These are phyloP conservation scores for Ectobius pallidus DNA, from an alignment of 2,888 invertebrate genomes.

Conservation along the genomic window DNA sequence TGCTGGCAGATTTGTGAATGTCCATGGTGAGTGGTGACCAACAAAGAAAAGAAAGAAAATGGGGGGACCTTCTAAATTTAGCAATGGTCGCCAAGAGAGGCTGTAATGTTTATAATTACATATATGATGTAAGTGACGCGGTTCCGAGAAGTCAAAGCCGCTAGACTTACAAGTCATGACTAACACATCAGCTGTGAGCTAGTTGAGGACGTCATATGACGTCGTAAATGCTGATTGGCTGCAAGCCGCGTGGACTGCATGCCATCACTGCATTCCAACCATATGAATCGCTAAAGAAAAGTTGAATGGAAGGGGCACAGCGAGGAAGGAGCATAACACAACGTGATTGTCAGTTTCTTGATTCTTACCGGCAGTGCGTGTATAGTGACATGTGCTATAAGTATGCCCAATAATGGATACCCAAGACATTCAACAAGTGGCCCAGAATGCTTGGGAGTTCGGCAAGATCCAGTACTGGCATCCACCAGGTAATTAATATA, in stretches of 20 bases:
- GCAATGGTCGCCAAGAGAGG: neutral
- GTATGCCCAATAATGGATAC: conserved; percentile 13
- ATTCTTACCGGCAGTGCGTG: neutral
- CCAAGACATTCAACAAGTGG: conserved; percentile 27
- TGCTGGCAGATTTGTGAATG: too few species aligned
- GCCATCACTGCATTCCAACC: conserved; percentile 13
- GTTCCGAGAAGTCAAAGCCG: conserved; percentile 3
- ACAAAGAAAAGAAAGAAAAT: too few species aligned
- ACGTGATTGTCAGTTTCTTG: neutral
- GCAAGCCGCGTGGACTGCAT: conserved; percentile 4
- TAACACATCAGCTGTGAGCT: conserved; percentile 21
- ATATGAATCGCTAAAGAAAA: conserved; percentile 7
- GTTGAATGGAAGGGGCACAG: conserved; percentile 3
- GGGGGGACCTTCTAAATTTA: neutral
- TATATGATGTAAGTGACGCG: neutral
- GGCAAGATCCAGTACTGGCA: conserved; percentile 54
- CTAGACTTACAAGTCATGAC: conserved; percentile 7
- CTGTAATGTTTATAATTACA: conserved; percentile 20
- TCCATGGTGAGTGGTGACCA: too few species aligned
- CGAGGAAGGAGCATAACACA: neutral
- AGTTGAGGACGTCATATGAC: conserved; percentile 1
- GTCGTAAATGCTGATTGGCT: neutral
- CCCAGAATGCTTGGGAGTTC: conserved; percentile 50
- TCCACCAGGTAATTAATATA: conserved; percentile 53
- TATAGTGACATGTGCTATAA: conserved; percentile 14